Evolutionary conservation across 2,888 invertebrate species (phyloP), one percentile per base, ranked within the genome.

Genomic region (Yponomeuta cagnagella): DNA sequence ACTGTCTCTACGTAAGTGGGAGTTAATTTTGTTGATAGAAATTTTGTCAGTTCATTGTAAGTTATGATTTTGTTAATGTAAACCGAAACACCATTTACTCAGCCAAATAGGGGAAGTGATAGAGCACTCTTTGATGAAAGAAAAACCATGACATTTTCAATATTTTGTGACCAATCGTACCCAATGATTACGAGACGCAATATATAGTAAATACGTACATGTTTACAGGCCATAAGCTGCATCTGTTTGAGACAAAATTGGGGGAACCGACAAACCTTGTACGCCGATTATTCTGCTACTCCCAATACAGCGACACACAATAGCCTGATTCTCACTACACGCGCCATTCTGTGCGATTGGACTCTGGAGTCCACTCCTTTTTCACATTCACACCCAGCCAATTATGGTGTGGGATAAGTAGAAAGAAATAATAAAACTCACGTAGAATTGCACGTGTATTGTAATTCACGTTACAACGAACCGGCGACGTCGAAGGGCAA

Each of bases 91-190:
- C 68, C 37, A 43, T n/a, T 67, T 23, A 31, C 48, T 30, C 31
- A 52, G 68, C 68, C 68, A 58, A 68, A 68, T 48, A 68, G 68
- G 52, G 68, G 52, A 52, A 30, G 65, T 65, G 65, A 65, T 65
- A 58, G 52, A 58, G 52, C 15, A 58, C 52, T 58, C 52, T 58
- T 58, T 65, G 12, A 23, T 64, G 23, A 64, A 30, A 31, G 30
- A 64, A 64, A 64, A 64, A 64, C 64, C 64, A 64, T 64, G 64
- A 64, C 6, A 64, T 64, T 64, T 23, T 8, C 30, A 64, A 64
- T 8, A 8, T 30, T 64, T 64, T 64, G 30, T 58, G 52, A 58
- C 52, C 15, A 52, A 58, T 58, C 1, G 52, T 15, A 5, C 12
- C 52, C 52, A 15, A 58, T 58, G 52, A 15, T 58, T 15, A 8